Conservation (phyloP, 2,113 vertebrate species). For the Xenopus tropicalis region DNA sequence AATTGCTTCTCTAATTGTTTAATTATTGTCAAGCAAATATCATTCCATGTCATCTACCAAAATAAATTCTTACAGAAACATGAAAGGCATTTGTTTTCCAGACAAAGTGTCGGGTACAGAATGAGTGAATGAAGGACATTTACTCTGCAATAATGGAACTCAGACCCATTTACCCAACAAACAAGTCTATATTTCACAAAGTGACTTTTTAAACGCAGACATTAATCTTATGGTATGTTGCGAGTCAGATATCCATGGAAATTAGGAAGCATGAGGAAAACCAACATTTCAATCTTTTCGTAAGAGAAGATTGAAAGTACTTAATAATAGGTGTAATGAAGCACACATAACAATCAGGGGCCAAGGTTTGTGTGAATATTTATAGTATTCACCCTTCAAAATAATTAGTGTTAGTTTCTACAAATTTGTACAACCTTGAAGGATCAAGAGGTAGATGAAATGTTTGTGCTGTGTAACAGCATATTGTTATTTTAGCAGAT, state of each 20-base stretch:
- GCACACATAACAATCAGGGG: constrained; percentile 24
- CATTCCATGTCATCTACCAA: background rate
- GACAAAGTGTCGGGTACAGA: background rate
- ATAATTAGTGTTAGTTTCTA: constrained; percentile 23
- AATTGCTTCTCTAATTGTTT: background rate
- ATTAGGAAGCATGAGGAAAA: constrained; percentile 19
- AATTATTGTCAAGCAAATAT: background rate
- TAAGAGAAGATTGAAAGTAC: background rate
- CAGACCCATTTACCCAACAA: constrained; percentile 25
- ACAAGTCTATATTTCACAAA: constrained; percentile 33
- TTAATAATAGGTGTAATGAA: constrained; percentile 33
- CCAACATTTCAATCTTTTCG: constrained; percentile 6
- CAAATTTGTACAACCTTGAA: constrained; percentile 29
- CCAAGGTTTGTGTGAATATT: constrained; percentile 27
- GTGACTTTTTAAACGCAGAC: constrained; percentile 34
- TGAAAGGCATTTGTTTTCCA: background rate
- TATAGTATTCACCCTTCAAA: constrained; percentile 34
- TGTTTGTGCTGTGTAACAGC: no score
- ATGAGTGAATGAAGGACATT: constrained; percentile 23
- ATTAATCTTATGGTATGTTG: constrained; percentile 39
- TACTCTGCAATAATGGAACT: constrained; percentile 22
- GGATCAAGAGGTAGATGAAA: background rate
- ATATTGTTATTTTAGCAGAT: no score
- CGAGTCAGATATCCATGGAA: constrained; percentile 28
- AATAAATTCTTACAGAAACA: background rate